Percentiles rank a stretch among this genome's conserved stretches.
Evolutionary conservation across 2,797 vertebrate genomes (phyloP).

Genomic region (Aythya fuligula): DNA sequence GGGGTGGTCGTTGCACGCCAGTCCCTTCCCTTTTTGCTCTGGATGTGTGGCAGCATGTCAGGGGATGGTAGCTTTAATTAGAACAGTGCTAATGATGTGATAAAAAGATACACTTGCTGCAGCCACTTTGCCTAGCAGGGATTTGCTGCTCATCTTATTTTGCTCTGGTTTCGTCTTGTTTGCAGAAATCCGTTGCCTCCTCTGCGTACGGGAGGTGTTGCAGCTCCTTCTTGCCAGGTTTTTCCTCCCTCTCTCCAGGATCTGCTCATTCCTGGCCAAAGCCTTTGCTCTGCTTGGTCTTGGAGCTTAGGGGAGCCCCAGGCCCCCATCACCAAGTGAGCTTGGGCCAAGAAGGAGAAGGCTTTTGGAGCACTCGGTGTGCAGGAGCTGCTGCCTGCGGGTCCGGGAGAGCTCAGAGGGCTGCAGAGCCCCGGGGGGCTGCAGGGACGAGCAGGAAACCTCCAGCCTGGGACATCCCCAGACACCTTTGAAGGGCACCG

Average conservation of each 20-base stretch:
- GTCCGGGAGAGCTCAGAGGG: rapidly evolving
- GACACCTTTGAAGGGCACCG: neutral
- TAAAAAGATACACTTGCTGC: neutral
- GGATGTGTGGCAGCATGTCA: neutral
- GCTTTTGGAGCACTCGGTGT: neutral
- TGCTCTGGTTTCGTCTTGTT: neutral
- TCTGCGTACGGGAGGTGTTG: neutral
- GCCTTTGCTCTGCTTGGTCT: neutral
- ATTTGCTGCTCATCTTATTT: neutral
- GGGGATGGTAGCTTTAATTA: neutral
- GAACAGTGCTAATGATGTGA: neutral
- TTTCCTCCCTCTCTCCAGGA: neutral
- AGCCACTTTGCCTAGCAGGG: neutral
- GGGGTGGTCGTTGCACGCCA: neutral
- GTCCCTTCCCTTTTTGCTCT: neutral
- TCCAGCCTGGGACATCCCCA: neutral
- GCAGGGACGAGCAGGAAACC: neutral
- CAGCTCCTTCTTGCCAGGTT: neutral
- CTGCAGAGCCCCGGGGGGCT: neutral
- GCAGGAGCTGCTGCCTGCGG: neutral
- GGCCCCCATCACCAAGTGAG: neutral
- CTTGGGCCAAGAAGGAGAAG: neutral
- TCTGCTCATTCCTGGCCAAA: neutral
- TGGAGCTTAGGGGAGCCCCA: neutral
- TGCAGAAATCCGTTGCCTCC: neutral